Conservation (phyloP, 2,888 invertebrate genomes). For the Imbricaverruca yamaguchii region DNA sequence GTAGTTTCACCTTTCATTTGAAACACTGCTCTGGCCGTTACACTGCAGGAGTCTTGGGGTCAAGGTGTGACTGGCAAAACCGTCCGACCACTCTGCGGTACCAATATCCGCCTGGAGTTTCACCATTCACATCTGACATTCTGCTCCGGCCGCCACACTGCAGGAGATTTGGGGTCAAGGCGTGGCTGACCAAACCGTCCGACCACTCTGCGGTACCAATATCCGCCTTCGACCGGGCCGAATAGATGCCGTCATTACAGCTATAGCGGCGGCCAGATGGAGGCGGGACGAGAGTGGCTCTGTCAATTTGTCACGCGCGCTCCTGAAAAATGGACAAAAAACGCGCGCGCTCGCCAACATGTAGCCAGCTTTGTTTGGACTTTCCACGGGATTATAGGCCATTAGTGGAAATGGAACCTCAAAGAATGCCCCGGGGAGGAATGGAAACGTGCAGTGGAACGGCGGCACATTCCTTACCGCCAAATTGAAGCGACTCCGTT, state of each 20-base stretch:
- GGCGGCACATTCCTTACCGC: conserved; percentile 2
- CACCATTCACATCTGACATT: no score
- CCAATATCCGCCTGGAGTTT: no score
- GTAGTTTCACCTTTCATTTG: no score
- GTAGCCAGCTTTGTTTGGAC: conserved; percentile 19
- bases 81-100: no score
- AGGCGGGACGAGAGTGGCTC: background rate
- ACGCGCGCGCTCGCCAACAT: background rate
- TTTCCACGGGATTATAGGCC: conserved; percentile 19
- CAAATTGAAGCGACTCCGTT: conserved; percentile 6
- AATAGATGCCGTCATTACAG: conserved; percentile 4
- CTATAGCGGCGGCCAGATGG: conserved; percentile 9
- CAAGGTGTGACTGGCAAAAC: no score
- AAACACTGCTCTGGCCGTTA: no score
- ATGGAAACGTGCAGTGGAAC: conserved; percentile 6
- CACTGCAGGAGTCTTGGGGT: no score
- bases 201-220: background rate
- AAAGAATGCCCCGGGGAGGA: conserved; percentile 17
- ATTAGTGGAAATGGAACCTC: conserved; percentile 22
- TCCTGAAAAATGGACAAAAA: conserved; percentile 16
- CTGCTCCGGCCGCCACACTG: background rate
- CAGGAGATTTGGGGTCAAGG: background rate
- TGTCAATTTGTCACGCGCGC: conserved; percentile 7
- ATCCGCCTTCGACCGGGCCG: background rate
- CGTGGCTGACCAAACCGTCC: background rate